These are phyloP conservation scores for Phaethornis superciliosus DNA, from an alignment of 2,113 vertebrate genomes.

Conservation along the genomic window DNA sequence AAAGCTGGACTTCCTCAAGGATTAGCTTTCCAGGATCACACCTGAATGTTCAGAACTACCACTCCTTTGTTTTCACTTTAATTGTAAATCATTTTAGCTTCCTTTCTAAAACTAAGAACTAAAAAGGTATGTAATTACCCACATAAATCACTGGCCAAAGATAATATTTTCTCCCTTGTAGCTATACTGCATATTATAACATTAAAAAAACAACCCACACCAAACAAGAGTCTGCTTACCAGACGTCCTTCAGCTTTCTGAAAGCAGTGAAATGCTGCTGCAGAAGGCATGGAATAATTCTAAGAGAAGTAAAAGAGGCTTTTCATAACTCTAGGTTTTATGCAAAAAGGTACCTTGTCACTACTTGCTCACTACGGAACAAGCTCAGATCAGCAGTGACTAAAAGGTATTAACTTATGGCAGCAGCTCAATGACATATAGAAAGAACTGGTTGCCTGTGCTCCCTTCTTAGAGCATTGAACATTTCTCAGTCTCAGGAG, in stretches of 20 bases:
- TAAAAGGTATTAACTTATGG: slow-evolving; percentile 15
- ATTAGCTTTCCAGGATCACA: background rate
- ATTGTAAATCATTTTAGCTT: background rate
- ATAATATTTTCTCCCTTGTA: background rate
- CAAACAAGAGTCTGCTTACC: background rate
- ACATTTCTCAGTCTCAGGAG: background rate
- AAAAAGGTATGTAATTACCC: background rate
- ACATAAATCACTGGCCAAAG: background rate
- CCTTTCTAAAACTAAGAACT: background rate
- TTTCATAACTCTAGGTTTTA: background rate
- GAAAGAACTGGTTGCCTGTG: background rate
- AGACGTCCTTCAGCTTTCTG: background rate
- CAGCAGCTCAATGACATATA: background rate
- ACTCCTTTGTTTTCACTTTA: background rate
- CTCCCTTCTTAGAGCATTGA: background rate
- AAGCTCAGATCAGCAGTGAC: background rate
- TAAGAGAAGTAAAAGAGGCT: background rate
- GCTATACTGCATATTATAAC: background rate
- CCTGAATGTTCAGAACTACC: background rate
- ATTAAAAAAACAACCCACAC: background rate
- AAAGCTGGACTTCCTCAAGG: background rate
- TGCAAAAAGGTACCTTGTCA: background rate
- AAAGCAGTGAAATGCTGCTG: background rate
- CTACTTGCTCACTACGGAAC: background rate
- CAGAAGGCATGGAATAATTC: background rate